Evolutionary conservation across 2,888 invertebrate species (phyloP).

Genomic region (Notodonta ziczac): DNA sequence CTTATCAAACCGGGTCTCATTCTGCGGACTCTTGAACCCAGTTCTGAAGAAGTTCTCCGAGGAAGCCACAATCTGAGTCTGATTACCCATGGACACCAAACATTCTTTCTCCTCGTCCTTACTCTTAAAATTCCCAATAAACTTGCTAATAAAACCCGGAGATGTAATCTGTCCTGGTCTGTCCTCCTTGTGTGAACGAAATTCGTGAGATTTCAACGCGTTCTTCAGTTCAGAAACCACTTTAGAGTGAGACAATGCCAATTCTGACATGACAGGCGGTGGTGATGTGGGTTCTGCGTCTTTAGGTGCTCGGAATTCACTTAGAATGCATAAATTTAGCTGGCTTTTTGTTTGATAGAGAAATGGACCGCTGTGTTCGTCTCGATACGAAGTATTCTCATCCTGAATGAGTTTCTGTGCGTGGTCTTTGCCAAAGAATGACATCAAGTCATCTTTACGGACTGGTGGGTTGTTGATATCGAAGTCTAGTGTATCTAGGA

Average conservation of each 20-base stretch:
- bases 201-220: conserved; percentile 75
- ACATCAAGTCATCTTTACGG: conserved; percentile 76
- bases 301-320: conserved; percentile 58
- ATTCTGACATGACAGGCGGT: conserved; percentile 66
- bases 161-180: conserved; percentile 62
- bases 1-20: conserved; percentile 65
- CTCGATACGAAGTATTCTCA: conserved; percentile 86
- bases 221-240: conserved; percentile 78
- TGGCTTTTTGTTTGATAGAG: conserved; percentile 93
- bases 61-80: conserved; percentile 73
- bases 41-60: conserved; percentile 80
- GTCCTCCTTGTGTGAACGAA: conserved; percentile 61
- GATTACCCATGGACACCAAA: conserved; percentile 55
- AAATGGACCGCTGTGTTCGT: conserved; percentile 95
- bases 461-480: conserved; percentile 73
- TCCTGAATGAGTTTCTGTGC: conserved; percentile 85
- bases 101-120: conserved; percentile 77
- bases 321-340: conserved; percentile 86
- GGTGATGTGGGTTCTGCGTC: conserved; percentile 60
- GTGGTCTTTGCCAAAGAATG: conserved; percentile 82
- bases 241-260: conserved; percentile 77
- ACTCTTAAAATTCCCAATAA: conserved; percentile 75
- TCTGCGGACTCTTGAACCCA: conserved; percentile 72
- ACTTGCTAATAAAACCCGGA: conserved; percentile 75
- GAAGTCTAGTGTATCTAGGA: conserved; percentile 73